Evolutionary conservation across 2,797 vertebrate genomes (phyloP).

Genomic region (Molossus alvarezi): DNA sequence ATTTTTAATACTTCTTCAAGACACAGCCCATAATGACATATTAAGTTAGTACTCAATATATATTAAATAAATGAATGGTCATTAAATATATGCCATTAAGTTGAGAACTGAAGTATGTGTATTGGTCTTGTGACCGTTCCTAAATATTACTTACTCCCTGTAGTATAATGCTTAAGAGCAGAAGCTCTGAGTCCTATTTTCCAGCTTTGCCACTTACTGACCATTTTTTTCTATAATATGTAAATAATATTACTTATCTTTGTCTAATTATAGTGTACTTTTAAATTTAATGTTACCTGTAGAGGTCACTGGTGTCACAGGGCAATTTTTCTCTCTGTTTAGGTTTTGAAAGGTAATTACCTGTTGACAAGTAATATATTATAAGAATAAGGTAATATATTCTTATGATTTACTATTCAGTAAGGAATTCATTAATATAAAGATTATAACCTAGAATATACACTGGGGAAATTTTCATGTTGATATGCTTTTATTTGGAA

Average conservation of each 20-base stretch:
- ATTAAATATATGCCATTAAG: not conserved
- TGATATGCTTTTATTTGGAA: slow-evolving; percentile 84
- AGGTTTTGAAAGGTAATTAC: slow-evolving; percentile 84
- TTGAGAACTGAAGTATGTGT: not conserved
- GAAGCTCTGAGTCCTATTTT: not conserved
- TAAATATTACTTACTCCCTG: not conserved
- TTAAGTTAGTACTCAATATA: not conserved
- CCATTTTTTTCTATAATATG: not conserved
- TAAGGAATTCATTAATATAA: slow-evolving; percentile 84
- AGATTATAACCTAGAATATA: slow-evolving; percentile 83
- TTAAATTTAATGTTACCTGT: slow-evolving; percentile 72
- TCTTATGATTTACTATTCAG: slow-evolving; percentile 83
- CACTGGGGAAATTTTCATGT: slow-evolving; percentile 84
- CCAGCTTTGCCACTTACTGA: not conserved
- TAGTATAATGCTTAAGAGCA: not conserved
- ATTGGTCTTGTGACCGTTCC: slow-evolving; percentile 4
- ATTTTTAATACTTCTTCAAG: slow-evolving; percentile 5
- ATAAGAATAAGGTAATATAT: slow-evolving; percentile 80
- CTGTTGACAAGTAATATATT: slow-evolving; percentile 82
- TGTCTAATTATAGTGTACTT: not conserved
- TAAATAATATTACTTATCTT: not conserved
- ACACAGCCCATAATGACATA: not conserved
- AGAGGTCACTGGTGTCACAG: slow-evolving; percentile 84
- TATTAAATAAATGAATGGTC: not conserved
- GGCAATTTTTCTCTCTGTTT: slow-evolving; percentile 67